Base-by-base conservation (phyloP, 2,888 invertebrate genomes). In the Dorcus parallelipipedus region DNA sequence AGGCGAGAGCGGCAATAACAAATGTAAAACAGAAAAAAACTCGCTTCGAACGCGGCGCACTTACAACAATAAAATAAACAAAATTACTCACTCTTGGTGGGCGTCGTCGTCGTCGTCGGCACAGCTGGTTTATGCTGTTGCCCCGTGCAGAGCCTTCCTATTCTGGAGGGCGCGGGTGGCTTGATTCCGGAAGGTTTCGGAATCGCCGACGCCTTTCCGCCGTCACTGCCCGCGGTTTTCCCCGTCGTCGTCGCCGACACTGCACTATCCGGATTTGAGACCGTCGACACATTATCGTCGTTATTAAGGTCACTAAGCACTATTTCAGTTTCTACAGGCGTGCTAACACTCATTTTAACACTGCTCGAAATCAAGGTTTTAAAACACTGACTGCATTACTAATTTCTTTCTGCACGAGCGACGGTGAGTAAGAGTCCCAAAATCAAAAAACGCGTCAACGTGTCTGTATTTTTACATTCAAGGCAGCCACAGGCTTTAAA, bases 81-180 rank as follows among this genome's bases (percentile, higher is more conserved):
- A 64, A 66, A 62, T 59, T 59, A 76, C 78, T 78, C 68, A 76
- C 78, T 75, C 67, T 71, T 72, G 3, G 72, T 64, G 41, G 76
- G 75, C 41, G 77, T 84, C 58, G 84, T 1, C 49, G 84, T 80
- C 38, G 77, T 84, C 58, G 84, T 1, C 49, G 84, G 80, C 38
- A 88, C 87, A 55, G 88, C 76, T n/a, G 86, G 84, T 61, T 87
- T 86, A 76, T 88, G 87, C 7, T 86, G 86, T 61, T 84, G 80
- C 60, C 83, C 79, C 56, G 84, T 82, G 66, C 88, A 87, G 41
- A 86, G 81, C 65, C 88, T 79, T 58, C 87, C 87, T 71, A 89
- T 88, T 78, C 86, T 87, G 47, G 84, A 81, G 4, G 87, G 86
- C 52, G 80, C 86, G 86, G 14, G 87, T 85, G 59, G 85, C 83